Conservation (phyloP, 2,888 invertebrate genomes). For the Nephrotoma flavescens region DNA sequence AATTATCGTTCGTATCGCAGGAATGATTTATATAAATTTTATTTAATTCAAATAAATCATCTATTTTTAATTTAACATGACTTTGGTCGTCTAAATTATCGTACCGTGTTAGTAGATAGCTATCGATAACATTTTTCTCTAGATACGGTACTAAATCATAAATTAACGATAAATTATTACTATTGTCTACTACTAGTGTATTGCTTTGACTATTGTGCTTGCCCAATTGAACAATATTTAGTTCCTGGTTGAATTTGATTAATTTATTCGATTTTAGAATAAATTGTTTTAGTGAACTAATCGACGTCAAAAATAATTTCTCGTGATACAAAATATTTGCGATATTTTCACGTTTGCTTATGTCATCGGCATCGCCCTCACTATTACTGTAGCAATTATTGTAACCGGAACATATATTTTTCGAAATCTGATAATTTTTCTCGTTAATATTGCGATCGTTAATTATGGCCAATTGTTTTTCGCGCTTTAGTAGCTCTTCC, state of each 20-base stretch:
- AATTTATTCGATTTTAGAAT: constrained; percentile 26
- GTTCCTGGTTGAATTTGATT: constrained; percentile 18
- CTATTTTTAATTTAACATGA: constrained; percentile 13
- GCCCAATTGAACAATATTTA: neutral
- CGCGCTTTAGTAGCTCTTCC: constrained; percentile 30
- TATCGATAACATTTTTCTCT: constrained; percentile 9
- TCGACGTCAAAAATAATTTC: constrained; percentile 22
- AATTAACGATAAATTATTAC: neutral
- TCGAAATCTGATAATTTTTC: constrained; percentile 28
- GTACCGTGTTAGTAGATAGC: neutral
- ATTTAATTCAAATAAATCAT: constrained; percentile 21
- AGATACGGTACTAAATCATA: constrained; percentile 15
- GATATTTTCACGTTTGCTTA: constrained; percentile 6
- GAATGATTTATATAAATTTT: constrained; percentile 17
- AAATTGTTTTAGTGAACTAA: constrained; percentile 20
- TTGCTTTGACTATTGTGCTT: neutral
- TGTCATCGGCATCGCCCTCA: neutral
- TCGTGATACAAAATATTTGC: constrained; percentile 12
- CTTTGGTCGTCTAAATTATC: neutral
- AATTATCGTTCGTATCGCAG: constrained; percentile 16
- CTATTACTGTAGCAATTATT: constrained; percentile 13
- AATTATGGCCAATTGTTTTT: constrained; percentile 28
- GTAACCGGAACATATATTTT: constrained; percentile 27
- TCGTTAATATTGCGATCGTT: constrained; percentile 30
- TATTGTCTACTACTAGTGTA: neutral